phyloP scores from a whole-genome alignment of 1,140 invertebrate species.

The Atopsyche davidsoni region DNA sequence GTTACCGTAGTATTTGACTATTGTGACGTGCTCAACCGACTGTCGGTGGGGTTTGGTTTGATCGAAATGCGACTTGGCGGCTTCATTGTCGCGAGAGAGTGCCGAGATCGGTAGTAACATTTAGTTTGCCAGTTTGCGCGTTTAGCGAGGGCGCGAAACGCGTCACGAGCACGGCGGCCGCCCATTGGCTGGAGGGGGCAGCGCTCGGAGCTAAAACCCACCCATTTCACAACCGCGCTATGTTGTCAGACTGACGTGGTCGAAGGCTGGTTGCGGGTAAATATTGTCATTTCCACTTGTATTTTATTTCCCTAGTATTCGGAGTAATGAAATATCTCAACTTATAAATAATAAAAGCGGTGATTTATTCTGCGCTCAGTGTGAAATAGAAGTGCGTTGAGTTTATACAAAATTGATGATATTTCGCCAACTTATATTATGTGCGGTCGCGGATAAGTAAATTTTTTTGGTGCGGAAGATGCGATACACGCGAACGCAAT shows the following conservation, averaged over 20 bases:
- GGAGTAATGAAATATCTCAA: slow-evolving; percentile 9
- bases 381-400: slow-evolving; percentile 2
- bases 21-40: too few species aligned
- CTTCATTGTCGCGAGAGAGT: too few species aligned
- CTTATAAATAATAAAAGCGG: slow-evolving; percentile 1
- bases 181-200: slow-evolving; percentile 13
- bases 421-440: slow-evolving; percentile 18
- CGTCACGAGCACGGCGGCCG: slow-evolving; percentile 4
- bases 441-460: slow-evolving; percentile 14
- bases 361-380: slow-evolving; percentile 1
- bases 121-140: not conserved
- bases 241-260: slow-evolving; percentile 20
- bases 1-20: too few species aligned
- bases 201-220: slow-evolving; percentile 1
- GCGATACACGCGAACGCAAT: slow-evolving; percentile 19
- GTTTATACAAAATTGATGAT: slow-evolving; percentile 16
- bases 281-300: slow-evolving; percentile 21
- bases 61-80: too few species aligned
- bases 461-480: slow-evolving; percentile 17
- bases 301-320: slow-evolving; percentile 17
- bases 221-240: slow-evolving; percentile 22
- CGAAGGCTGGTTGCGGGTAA: slow-evolving; percentile 18
- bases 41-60: too few species aligned
- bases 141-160: slow-evolving; percentile 18
- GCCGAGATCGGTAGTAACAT: too few species aligned